These are phyloP conservation scores for Telmatherina bonti DNA, from an alignment of 2,797 vertebrate genomes.

Conservation along the genomic window DNA sequence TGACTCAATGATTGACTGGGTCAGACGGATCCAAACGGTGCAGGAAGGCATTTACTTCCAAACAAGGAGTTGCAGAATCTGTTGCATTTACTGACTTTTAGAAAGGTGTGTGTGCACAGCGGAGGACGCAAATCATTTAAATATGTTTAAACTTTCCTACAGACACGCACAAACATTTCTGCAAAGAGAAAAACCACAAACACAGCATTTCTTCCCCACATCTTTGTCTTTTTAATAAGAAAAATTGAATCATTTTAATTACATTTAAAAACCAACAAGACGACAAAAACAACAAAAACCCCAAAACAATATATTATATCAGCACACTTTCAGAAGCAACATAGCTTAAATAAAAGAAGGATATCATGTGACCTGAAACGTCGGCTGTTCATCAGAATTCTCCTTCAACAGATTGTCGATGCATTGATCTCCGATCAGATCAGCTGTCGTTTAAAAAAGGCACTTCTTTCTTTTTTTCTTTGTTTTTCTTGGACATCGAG, in stretches of 20 bases:
- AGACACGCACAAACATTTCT: background rate
- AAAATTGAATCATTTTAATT: conserved; percentile 78
- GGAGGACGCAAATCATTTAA: no score
- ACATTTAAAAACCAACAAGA: conserved; percentile 74
- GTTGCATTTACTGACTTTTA: background rate
- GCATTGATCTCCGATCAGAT: conserved; percentile 56
- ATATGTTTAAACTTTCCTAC: no score
- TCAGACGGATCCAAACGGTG: background rate
- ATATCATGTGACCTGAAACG: conserved; percentile 79
- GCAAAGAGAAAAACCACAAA: conserved; percentile 30
- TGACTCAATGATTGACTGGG: conserved; percentile 47
- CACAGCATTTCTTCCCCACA: conserved; percentile 59
- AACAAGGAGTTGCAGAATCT: background rate
- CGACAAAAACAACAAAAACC: conserved; percentile 47
- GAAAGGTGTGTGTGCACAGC: no score
- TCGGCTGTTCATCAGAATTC: conserved; percentile 39
- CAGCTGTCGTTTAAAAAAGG: conserved; percentile 60
- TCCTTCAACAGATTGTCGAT: conserved; percentile 64
- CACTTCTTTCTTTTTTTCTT: conserved; percentile 43
- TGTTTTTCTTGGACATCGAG: conserved; percentile 18
- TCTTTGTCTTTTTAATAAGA: conserved; percentile 85
- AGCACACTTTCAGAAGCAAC: conserved; percentile 77
- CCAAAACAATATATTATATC: conserved; percentile 80
- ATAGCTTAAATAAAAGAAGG: conserved; percentile 82
- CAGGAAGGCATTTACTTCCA: background rate